These are phyloP conservation scores for Saimiri boliviensis DNA, from an alignment of 2,113 vertebrate species.

Conservation along the genomic window DNA sequence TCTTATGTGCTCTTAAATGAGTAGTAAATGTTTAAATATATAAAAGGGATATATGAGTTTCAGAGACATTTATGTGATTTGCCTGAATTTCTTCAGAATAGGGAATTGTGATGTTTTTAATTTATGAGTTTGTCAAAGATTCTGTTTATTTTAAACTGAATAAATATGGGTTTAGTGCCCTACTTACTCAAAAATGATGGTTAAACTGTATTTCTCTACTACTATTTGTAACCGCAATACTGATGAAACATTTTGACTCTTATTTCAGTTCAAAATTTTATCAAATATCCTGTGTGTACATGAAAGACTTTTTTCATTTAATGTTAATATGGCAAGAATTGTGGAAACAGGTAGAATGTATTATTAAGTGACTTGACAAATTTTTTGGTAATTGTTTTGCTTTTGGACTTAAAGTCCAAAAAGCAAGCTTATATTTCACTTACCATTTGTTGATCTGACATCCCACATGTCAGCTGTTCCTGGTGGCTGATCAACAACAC, in stretches of 20 bases:
- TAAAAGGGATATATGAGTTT: background rate
- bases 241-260: background rate
- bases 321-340: background rate
- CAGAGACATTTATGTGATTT: background rate
- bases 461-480: constrained; percentile 83
- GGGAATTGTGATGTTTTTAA: background rate
- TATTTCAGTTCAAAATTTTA: background rate
- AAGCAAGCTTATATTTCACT: constrained; percentile 51
- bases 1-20: background rate
- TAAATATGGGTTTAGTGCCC: background rate
- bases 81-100: background rate
- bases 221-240: background rate
- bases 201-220: background rate
- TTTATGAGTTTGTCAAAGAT: background rate
- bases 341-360: background rate
- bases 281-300: background rate
- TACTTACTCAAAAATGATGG: background rate
- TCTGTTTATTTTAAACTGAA: constrained; percentile 4
- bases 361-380: background rate
- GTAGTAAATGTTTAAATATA: background rate
- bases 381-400: background rate
- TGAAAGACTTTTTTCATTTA: background rate
- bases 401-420: background rate
- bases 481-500: constrained; percentile 82
- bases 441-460: constrained; percentile 87